Conservation (phyloP, 1,140 invertebrate genomes). For the Tetramorium alpestre region DNA sequence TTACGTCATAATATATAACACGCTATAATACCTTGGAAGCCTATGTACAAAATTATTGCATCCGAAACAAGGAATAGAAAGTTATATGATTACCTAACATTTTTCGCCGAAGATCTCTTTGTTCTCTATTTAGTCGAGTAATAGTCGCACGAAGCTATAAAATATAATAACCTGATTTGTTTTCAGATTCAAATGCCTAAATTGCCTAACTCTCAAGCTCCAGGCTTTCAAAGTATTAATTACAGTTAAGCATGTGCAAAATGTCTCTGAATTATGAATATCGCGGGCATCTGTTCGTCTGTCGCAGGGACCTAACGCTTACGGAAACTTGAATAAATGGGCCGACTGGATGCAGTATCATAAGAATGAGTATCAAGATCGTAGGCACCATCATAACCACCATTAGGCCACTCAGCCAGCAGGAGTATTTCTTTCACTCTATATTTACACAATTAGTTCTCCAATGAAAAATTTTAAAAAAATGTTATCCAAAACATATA, state of each 20-base stretch:
- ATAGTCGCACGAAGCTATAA: slow-evolving; percentile 7
- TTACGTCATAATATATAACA: neutral
- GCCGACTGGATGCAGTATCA: slow-evolving; percentile 76
- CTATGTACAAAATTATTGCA: slow-evolving; percentile 38
- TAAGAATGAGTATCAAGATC: slow-evolving; percentile 72
- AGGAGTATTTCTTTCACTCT: slow-evolving; percentile 59
- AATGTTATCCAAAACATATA: slow-evolving; percentile 35
- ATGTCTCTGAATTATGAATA: slow-evolving; percentile 53
- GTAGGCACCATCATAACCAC: slow-evolving; percentile 78
- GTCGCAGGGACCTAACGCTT: slow-evolving; percentile 72
- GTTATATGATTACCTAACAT: slow-evolving; percentile 2
- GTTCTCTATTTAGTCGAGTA: slow-evolving; percentile 9
- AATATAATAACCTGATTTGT: slow-evolving; percentile 68
- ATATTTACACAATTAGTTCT: slow-evolving; percentile 62
- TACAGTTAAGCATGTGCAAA: slow-evolving; percentile 64
- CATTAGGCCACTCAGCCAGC: slow-evolving; percentile 71
- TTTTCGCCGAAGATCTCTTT: slow-evolving; percentile 14
- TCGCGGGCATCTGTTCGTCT: slow-evolving; percentile 70
- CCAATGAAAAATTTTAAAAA: slow-evolving; percentile 13
- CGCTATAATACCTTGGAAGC: slow-evolving; percentile 39
- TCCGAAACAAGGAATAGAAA: neutral
- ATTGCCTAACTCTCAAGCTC: slow-evolving; percentile 68
- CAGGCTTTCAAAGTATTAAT: slow-evolving; percentile 78
- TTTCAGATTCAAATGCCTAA: slow-evolving; percentile 84
- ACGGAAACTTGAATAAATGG: slow-evolving; percentile 69